Percentiles rank a stretch among this genome's conserved stretches.
Conservation (phyloP, 2,113 vertebrate species). For the Syngnathoides biaculeatus region DNA sequence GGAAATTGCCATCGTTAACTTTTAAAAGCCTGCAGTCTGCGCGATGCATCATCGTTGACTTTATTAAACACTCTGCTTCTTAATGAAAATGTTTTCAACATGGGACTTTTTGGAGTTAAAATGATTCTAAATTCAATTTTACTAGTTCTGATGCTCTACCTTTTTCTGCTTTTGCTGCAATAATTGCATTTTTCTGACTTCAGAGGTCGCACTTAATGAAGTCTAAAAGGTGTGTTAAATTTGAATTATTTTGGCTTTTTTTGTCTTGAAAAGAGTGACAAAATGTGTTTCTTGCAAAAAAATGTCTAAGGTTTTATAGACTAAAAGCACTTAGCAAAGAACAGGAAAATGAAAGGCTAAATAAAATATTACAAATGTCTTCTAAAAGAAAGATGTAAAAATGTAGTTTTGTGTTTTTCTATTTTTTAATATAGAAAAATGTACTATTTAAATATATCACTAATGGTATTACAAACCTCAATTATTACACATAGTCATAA, state of each 20-base stretch:
- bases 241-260: neutral
- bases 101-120: conserved; percentile 44
- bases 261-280: neutral
- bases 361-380: neutral
- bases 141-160: conserved; percentile 8
- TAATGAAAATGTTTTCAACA: conserved; percentile 44
- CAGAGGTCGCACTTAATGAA: conserved; percentile 10
- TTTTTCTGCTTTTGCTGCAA: neutral
- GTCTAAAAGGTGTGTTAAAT: too few species aligned
- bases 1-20: conserved; percentile 28
- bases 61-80: conserved; percentile 40
- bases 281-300: neutral
- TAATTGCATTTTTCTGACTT: conserved; percentile 21
- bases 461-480: too few species aligned
- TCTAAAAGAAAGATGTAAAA: too few species aligned
- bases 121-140: conserved; percentile 45
- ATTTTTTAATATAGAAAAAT: too few species aligned
- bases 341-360: neutral
- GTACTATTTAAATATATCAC: too few species aligned
- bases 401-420: too few species aligned
- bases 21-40: conserved; percentile 38
- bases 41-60: conserved; percentile 36
- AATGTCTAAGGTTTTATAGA: neutral
- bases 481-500: too few species aligned
- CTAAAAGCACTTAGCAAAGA: neutral